Evolutionary conservation across 2,797 vertebrate genomes (phyloP).

Genomic region (Eospalax fontanierii): DNA sequence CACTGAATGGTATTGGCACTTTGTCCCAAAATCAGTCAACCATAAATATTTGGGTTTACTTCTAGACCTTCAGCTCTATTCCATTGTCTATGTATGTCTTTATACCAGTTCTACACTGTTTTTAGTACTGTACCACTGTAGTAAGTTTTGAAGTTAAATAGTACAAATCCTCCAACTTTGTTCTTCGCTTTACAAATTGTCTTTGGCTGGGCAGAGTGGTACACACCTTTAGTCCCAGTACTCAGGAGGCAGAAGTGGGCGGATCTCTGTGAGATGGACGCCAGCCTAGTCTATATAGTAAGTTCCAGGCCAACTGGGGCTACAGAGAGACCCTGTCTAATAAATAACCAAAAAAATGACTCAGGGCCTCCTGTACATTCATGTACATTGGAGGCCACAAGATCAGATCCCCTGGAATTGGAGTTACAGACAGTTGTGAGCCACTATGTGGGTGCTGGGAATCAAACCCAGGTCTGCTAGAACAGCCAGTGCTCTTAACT

Average conservation of each 20-base stretch:
- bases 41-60: neutral
- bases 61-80: conserved; percentile 31
- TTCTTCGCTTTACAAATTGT: conserved; percentile 6
- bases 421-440: no score
- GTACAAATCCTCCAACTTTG: neutral
- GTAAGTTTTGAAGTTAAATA: conserved; percentile 48
- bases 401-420: no score
- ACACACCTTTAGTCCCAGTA: no score
- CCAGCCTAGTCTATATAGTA: no score
- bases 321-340: no score
- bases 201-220: neutral
- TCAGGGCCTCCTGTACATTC: neutral
- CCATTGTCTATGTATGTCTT: neutral
- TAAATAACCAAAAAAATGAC: no score
- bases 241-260: no score
- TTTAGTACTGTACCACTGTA: neutral
- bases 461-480: no score
- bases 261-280: no score
- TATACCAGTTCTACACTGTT: neutral
- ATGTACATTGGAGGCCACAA: neutral
- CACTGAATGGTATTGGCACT: neutral
- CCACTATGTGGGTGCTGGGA: no score
- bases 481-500: no score
- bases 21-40: neutral
- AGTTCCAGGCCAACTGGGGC: no score